phyloP scores from a whole-genome alignment of 2,113 vertebrate genomes.

The Paracanthobrama guichenoti region DNA sequence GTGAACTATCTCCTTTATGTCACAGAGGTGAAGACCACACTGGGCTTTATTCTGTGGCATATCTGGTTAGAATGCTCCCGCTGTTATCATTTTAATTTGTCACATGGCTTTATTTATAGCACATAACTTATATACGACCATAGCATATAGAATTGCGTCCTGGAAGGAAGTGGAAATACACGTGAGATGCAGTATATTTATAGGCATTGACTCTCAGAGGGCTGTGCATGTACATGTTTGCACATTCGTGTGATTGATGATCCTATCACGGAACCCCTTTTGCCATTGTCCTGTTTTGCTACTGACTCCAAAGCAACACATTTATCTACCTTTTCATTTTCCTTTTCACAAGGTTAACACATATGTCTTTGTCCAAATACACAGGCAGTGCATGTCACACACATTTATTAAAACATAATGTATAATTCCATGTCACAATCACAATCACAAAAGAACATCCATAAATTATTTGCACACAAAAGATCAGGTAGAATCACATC shows the following conservation, averaged over 20 bases:
- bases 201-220: conserved; percentile 1
- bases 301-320: conserved; percentile 14
- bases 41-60: not conserved
- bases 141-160: not conserved
- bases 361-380: conserved; percentile 29
- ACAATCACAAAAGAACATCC: not conserved
- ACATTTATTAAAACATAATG: not conserved
- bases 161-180: not conserved
- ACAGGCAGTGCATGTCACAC: not conserved
- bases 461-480: not conserved
- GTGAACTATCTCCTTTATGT: no score
- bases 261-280: not conserved
- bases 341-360: conserved; percentile 14
- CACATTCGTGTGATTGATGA: conserved; percentile 24
- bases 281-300: conserved; percentile 36
- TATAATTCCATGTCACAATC: not conserved
- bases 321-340: conserved; percentile 24
- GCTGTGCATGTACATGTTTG: conserved; percentile 14
- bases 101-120: not conserved
- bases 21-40: not conserved
- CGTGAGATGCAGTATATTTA: not conserved
- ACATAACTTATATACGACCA: not conserved
- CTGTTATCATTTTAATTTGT: not conserved
- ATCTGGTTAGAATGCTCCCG: not conserved
- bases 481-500: not conserved